A percentile compares a stretch with the other conserved stretches of the same genome.
phyloP scores from a whole-genome alignment of 2,113 vertebrate species.

The Zeus faber region DNA sequence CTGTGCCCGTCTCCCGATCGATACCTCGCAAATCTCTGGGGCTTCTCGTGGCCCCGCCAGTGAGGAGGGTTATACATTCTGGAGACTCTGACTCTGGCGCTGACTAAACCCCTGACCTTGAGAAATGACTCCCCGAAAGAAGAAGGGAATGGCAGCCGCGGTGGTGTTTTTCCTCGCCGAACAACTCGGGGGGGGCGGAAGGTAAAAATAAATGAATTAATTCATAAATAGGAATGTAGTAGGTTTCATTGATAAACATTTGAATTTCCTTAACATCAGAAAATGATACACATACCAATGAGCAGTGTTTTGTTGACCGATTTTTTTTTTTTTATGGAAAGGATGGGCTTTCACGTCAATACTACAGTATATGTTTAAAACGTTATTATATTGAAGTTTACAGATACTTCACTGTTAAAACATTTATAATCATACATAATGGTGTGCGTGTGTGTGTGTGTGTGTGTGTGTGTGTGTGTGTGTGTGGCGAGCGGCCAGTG shows the following conservation, averaged over 20 bases:
- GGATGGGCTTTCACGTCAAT: no score
- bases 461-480: slow-evolving; percentile 27
- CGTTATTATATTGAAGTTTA: no score
- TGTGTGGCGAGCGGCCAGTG: slow-evolving; percentile 33
- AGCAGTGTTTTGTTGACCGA: no score
- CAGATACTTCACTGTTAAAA: not conserved
- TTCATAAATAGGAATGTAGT: no score
- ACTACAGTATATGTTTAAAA: no score
- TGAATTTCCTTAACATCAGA: no score
- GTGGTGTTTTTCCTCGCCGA: slow-evolving; percentile 46
- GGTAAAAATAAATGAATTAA: slow-evolving; percentile 11
- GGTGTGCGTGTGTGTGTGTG: slow-evolving; percentile 1
- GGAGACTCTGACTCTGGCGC: slow-evolving; percentile 60
- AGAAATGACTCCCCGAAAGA: slow-evolving; percentile 54
- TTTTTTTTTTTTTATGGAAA: no score
- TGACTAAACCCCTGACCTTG: slow-evolving; percentile 66
- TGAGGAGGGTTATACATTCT: slow-evolving; percentile 64
- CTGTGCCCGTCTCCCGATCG: slow-evolving; percentile 47
- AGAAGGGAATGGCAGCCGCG: slow-evolving; percentile 40
- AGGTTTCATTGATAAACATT: no score
- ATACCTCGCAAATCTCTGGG: slow-evolving; percentile 52
- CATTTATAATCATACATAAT: not conserved
- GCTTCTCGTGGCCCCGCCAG: slow-evolving; percentile 41
- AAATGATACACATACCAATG: no score
- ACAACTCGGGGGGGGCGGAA: slow-evolving; percentile 45